These are phyloP conservation scores for Pseudococcus jackbeardsleyi DNA, from an alignment of 2,888 invertebrate species.

Conservation along the genomic window DNA sequence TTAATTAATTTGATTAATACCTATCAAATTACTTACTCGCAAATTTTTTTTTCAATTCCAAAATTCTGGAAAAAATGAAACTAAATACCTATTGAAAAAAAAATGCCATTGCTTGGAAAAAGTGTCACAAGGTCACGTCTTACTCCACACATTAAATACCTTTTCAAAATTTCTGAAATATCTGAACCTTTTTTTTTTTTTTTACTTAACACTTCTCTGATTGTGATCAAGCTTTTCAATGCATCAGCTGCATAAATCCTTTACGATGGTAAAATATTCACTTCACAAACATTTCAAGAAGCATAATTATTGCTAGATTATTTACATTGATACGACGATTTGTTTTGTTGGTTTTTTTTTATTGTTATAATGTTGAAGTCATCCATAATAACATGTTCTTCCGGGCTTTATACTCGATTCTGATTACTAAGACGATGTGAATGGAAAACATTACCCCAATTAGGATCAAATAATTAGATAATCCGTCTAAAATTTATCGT, in stretches of 20 bases:
- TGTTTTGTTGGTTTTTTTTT: background rate
- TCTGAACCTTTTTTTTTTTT: too few relatives aligned
- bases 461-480: conserved; percentile 35
- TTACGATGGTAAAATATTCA: background rate
- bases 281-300: conserved; percentile 8
- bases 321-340: conserved; percentile 32
- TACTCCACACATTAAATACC: too few relatives aligned
- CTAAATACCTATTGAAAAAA: too few relatives aligned
- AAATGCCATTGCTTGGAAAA: too few relatives aligned
- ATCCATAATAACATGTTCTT: conserved; percentile 43
- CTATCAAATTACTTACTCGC: too few relatives aligned
- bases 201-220: background rate
- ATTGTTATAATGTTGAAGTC: background rate
- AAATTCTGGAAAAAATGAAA: too few relatives aligned
- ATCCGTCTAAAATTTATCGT: conserved; percentile 17
- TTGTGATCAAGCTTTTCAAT: background rate
- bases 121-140: too few relatives aligned
- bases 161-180: too few relatives aligned
- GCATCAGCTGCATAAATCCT: background rate
- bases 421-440: conserved; percentile 31
- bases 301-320: background rate
- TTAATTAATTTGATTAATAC: too few relatives aligned
- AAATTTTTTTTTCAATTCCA: too few relatives aligned
- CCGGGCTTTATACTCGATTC: conserved; percentile 31
- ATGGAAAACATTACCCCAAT: conserved; percentile 32